Evolutionary conservation across 2,113 vertebrate genomes (phyloP).

Genomic region (Eudyptes chrysolophus): DNA sequence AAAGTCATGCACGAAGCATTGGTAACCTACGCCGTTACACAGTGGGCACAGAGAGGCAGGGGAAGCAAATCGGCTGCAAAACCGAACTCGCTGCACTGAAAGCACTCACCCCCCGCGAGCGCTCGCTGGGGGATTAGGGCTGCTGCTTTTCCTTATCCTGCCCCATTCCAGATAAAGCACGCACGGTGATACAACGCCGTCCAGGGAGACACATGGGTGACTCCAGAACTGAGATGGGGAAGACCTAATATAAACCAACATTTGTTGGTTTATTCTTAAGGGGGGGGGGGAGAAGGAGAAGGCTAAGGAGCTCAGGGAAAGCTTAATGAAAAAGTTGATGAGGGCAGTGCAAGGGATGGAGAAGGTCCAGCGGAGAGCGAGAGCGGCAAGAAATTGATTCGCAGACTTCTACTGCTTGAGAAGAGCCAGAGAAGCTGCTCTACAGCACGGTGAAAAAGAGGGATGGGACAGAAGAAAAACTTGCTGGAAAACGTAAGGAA

Average conservation of each 20-base stretch:
- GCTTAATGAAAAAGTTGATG: neutral
- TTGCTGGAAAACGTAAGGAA: neutral
- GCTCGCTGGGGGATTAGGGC: neutral
- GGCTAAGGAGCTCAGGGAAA: neutral
- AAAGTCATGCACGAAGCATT: neutral
- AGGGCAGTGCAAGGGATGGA: neutral
- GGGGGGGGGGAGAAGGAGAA: neutral
- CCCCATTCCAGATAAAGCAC: neutral
- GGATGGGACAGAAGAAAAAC: neutral
- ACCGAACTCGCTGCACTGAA: neutral
- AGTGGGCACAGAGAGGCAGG: neutral
- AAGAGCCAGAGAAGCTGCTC: neutral
- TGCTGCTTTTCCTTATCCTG: neutral
- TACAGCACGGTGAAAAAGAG: neutral
- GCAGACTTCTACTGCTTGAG: neutral
- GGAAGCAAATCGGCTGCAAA: neutral
- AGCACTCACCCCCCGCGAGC: neutral
- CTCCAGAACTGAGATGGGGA: neutral
- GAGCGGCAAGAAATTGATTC: neutral
- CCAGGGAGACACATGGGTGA: neutral
- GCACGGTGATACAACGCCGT: fast-evolving
- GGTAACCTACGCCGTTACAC: neutral
- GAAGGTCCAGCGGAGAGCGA: neutral
- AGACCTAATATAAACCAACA: neutral
- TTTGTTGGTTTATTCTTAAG: neutral